A percentile compares a stretch with the other conserved stretches of the same genome.
Evolutionary conservation across 2,888 invertebrate species (phyloP).

Genomic region (Lepas anatifera): DNA sequence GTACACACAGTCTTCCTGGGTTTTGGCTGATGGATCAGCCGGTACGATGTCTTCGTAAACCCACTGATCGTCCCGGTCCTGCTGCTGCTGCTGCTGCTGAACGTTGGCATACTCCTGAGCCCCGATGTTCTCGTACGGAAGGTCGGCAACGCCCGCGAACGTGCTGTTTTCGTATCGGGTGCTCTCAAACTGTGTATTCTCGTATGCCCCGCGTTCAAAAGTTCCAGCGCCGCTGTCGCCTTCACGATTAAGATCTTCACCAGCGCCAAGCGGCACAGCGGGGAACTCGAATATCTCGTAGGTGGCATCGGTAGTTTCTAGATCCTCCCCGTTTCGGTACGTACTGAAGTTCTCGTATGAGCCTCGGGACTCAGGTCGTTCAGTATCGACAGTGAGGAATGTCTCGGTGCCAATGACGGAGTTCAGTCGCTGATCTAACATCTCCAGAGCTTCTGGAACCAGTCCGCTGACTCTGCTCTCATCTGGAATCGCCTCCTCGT

Average conservation of each 20-base stretch:
- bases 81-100: fast-evolving
- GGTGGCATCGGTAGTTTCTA: background rate
- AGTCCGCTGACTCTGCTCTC: background rate
- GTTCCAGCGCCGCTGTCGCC: background rate
- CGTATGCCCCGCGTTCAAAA: background rate
- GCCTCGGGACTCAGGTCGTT: background rate
- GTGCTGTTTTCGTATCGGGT: background rate
- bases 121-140: background rate
- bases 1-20: background rate
- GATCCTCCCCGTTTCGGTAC: background rate
- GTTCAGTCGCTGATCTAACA: background rate
- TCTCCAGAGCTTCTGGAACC: background rate
- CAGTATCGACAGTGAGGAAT: too few relatives aligned
- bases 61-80: background rate
- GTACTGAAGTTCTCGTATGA: background rate
- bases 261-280: too few relatives aligned
- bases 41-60: background rate
- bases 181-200: background rate
- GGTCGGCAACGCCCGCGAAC: background rate
- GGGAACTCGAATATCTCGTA: background rate
- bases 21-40: background rate
- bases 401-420: background rate
- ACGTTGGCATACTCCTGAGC: background rate
- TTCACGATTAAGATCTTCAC: too few relatives aligned
- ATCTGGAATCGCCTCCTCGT: background rate